Evolutionary conservation across 2,113 vertebrate genomes (phyloP).

Genomic region (Lepisosteus osseus): DNA sequence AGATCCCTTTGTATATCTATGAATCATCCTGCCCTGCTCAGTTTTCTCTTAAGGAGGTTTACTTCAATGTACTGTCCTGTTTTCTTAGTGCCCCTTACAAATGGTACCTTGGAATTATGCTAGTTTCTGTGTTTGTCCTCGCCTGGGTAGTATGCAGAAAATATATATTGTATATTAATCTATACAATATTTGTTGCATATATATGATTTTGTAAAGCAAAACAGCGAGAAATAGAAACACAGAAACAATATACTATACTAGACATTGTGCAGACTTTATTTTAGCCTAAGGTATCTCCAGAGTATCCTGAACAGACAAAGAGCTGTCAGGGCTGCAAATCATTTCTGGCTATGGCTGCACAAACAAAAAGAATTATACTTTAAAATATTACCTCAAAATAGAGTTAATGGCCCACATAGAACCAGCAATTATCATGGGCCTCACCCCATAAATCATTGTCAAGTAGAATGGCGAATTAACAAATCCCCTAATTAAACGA

Average conservation of each 20-base stretch:
- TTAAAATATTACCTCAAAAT: constrained; percentile 11
- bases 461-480: constrained; percentile 63
- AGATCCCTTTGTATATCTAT: too few relatives aligned
- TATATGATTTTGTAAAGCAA: too few relatives aligned
- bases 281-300: background rate
- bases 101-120: too few relatives aligned
- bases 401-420: constrained; percentile 12
- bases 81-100: too few relatives aligned
- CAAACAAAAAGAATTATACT: constrained; percentile 8
- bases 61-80: too few relatives aligned
- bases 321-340: background rate
- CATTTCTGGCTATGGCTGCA: background rate
- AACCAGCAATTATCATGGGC: constrained; percentile 24
- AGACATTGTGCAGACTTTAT: too few relatives aligned
- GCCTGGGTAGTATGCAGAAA: too few relatives aligned
- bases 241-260: background rate
- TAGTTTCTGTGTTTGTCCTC: too few relatives aligned
- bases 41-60: too few relatives aligned
- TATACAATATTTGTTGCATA: too few relatives aligned
- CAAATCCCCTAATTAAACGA: constrained; percentile 66
- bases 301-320: constrained; percentile 2
- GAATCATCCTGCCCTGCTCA: too few relatives aligned
- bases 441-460: constrained; percentile 56
- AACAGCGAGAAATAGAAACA: background rate
- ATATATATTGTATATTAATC: too few relatives aligned